Evolutionary conservation across 2,888 invertebrate genomes (phyloP).

Genomic region (Ophioninae sp.): DNA sequence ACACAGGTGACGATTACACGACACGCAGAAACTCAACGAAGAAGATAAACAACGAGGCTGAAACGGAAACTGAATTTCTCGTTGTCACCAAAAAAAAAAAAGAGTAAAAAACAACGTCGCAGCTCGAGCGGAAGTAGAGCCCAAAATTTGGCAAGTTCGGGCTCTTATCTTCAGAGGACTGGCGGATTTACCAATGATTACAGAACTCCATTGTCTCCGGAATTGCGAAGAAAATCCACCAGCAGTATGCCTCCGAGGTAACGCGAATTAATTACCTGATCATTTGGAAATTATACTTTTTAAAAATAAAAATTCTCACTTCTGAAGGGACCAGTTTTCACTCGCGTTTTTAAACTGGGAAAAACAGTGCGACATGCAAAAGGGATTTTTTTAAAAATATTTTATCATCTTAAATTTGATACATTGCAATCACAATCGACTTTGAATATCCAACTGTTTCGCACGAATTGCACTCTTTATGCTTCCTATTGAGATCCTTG

Average conservation of each 20-base stretch:
- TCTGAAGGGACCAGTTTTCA: too few relatives aligned
- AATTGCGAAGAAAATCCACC: slow-evolving; percentile 86
- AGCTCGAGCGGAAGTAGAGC: slow-evolving; percentile 79
- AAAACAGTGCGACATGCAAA: too few relatives aligned
- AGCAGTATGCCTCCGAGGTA: slow-evolving; percentile 88
- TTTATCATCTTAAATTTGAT: too few relatives aligned
- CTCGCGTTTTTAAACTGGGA: too few relatives aligned
- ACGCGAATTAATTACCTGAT: background rate
- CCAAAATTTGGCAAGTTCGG: slow-evolving; percentile 77
- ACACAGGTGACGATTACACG: slow-evolving; percentile 77
- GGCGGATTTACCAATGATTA: slow-evolving; percentile 77
- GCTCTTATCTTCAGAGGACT: slow-evolving; percentile 76
- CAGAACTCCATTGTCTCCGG: slow-evolving; percentile 77
- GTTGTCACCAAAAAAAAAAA: slow-evolving; percentile 92
- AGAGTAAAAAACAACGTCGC: slow-evolving; percentile 85
- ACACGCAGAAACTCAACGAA: slow-evolving; percentile 76
- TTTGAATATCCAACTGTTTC: too few relatives aligned
- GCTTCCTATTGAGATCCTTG: too few relatives aligned
- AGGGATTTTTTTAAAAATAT: too few relatives aligned
- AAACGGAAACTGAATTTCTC: slow-evolving; percentile 87
- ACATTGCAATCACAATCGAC: too few relatives aligned
- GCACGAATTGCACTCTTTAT: too few relatives aligned
- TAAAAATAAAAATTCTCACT: too few relatives aligned
- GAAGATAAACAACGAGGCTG: slow-evolving; percentile 73
- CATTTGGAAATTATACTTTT: background rate